A percentile compares a stretch with the other conserved stretches of the same genome.
These are phyloP conservation scores for Fragum fragum DNA, from an alignment of 2,888 invertebrate species.

Conservation along the genomic window DNA sequence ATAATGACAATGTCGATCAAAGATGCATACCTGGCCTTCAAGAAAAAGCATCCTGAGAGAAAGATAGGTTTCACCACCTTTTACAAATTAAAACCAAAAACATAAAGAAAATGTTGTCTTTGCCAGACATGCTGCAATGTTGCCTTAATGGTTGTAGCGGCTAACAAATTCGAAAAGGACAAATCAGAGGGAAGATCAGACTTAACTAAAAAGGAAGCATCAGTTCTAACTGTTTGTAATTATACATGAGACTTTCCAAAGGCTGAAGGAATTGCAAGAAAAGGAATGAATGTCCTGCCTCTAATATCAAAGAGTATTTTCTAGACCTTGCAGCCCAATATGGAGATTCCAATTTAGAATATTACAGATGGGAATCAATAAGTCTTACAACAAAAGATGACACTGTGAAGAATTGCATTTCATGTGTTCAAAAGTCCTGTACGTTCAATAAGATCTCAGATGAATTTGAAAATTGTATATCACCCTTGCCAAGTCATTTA, in stretches of 20 bases:
- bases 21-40: constrained; percentile 52
- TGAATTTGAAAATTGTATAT: constrained; percentile 3
- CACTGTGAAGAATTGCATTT: constrained; percentile 13
- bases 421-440: constrained; percentile 36
- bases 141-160: constrained; percentile 45
- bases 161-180: constrained; percentile 21
- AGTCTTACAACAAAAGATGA: constrained; percentile 39
- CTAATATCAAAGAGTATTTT: constrained; percentile 20
- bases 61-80: constrained; percentile 58
- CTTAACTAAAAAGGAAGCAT: constrained; percentile 22
- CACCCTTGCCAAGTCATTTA: constrained; percentile 22
- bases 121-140: constrained; percentile 51
- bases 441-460: not conserved
- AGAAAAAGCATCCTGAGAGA: constrained; percentile 33
- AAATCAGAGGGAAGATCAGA: constrained; percentile 21
- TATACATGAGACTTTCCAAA: constrained; percentile 13
- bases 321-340: constrained; percentile 17
- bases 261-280: constrained; percentile 41
- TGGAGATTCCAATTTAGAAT: not conserved
- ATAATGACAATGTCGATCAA: constrained; percentile 61
- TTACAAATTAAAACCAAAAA: constrained; percentile 45
- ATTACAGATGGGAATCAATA: constrained; percentile 50
- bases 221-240: constrained; percentile 36
- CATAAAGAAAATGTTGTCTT: constrained; percentile 44
- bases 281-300: constrained; percentile 36